A percentile compares a stretch with the other conserved stretches of the same genome.
Evolutionary conservation across 1,140 invertebrate genomes (phyloP).

Genomic region (Drosophila biarmipes): DNA sequence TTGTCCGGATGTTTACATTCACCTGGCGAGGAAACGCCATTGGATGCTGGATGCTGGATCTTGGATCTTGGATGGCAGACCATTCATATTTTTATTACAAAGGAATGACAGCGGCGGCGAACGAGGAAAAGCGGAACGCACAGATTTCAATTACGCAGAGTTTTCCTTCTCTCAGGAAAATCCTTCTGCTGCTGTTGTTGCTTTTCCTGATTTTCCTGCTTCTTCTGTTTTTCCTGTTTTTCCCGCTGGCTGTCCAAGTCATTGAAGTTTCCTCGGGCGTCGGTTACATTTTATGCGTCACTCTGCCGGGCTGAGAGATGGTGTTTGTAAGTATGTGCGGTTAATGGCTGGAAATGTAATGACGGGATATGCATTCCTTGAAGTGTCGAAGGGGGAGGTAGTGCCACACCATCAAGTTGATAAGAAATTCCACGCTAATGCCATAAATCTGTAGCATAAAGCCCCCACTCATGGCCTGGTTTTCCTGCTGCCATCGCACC

Average conservation of each 20-base stretch:
- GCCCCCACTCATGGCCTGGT: background rate
- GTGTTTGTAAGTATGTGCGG: constrained; percentile 20
- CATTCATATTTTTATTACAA: constrained; percentile 59
- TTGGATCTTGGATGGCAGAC: background rate
- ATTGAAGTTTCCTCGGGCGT: constrained; percentile 39
- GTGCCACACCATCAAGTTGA: constrained; percentile 36
- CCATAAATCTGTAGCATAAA: constrained; percentile 59
- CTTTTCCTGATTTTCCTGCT: background rate
- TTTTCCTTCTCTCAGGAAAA: background rate
- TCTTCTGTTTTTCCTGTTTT: background rate
- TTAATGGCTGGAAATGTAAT: constrained; percentile 65
- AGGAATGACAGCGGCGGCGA: constrained; percentile 11
- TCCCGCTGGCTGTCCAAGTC: constrained; percentile 10
- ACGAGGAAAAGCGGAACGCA: constrained; percentile 22
- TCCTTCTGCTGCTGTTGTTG: background rate
- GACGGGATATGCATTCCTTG: constrained; percentile 58
- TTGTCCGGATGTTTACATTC: constrained; percentile 35
- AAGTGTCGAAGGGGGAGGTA: constrained; percentile 19
- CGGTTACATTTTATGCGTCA: constrained; percentile 52
- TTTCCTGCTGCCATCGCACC: constrained; percentile 4
- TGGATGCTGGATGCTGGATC: background rate
- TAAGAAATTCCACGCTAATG: constrained; percentile 49
- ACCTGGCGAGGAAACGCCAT: constrained; percentile 8
- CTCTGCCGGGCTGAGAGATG: constrained; percentile 6
- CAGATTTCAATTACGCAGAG: constrained; percentile 53